Conservation (phyloP, 2,797 vertebrate species). For the Pseudomugil tenellus region DNA sequence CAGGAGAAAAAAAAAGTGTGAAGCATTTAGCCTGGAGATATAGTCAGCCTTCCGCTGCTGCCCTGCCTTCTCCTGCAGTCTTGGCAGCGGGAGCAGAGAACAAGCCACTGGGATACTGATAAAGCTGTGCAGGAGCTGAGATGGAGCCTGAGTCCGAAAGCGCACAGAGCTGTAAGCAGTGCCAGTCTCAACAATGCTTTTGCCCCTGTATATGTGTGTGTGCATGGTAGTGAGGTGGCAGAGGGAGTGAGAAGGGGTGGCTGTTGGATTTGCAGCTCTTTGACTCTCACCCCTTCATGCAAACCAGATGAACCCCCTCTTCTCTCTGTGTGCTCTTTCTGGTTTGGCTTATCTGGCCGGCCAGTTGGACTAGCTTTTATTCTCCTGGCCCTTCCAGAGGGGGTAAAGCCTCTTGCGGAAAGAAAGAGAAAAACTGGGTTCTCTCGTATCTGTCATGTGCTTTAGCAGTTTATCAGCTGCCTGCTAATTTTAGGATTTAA, state of each 20-base stretch:
- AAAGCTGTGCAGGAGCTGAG: conserved; percentile 53
- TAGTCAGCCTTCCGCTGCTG: conserved; percentile 31
- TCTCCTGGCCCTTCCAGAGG: conserved; percentile 74
- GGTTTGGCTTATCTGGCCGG: conserved; percentile 73
- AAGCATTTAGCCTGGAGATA: conserved; percentile 44
- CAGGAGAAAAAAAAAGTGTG: conserved; percentile 28
- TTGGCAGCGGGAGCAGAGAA: conserved; percentile 55
- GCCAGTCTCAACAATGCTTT: conserved; percentile 66
- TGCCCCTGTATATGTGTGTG: conserved; percentile 36
- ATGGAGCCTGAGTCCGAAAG: conserved; percentile 39
- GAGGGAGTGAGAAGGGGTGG: conserved; percentile 13
- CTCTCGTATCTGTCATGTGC: conserved; percentile 64
- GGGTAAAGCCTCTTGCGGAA: conserved; percentile 66
- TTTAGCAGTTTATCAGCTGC: conserved; percentile 68
- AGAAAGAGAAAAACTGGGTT: conserved; percentile 53
- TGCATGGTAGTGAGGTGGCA: conserved; percentile 34
- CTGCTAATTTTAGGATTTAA: conserved; percentile 76
- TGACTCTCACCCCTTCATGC: conserved; percentile 61
- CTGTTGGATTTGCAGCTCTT: conserved; percentile 47
- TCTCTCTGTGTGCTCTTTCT: conserved; percentile 56
- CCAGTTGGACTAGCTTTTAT: conserved; percentile 79
- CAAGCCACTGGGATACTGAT: conserved; percentile 66
- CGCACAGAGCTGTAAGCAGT: conserved; percentile 44
- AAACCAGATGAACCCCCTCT: conserved; percentile 67
- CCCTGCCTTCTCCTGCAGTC: conserved; percentile 53